These are phyloP conservation scores for Cantharis rustica DNA, from an alignment of 2,888 invertebrate genomes.

Conservation along the genomic window DNA sequence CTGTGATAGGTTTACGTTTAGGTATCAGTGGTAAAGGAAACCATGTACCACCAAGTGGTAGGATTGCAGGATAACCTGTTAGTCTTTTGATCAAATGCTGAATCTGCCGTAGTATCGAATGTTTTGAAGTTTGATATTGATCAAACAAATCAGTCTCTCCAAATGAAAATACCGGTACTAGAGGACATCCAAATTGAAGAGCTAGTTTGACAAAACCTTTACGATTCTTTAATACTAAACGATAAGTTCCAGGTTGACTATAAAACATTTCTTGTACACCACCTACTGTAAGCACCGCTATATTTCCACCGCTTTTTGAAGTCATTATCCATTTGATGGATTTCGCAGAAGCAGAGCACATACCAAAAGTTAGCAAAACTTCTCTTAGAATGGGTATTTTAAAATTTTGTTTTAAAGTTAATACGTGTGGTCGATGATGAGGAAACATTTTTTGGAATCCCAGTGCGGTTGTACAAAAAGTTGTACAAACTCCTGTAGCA, in stretches of 20 bases:
- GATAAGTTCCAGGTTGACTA: conserved; percentile 76
- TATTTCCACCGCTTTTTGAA: conserved; percentile 61
- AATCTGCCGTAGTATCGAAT: conserved; percentile 67
- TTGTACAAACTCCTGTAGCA: conserved; percentile 76
- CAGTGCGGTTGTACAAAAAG: conserved; percentile 75
- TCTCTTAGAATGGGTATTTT: conserved; percentile 74
- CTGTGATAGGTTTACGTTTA: conserved; percentile 71
- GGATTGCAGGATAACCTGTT: conserved; percentile 75
- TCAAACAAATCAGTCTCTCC: conserved; percentile 87
- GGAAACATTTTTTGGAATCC: conserved; percentile 58
- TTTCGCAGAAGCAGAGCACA: conserved; percentile 64
- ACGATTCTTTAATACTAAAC: conserved; percentile 71
- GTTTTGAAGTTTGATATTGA: conserved; percentile 73
- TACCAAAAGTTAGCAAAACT: conserved; percentile 63
- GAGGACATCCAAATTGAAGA: conserved; percentile 64
- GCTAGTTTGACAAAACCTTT: conserved; percentile 61
- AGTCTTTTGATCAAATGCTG: conserved; percentile 71
- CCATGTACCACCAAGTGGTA: conserved; percentile 81
- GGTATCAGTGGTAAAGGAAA: conserved; percentile 92
- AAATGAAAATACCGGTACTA: conserved; percentile 89
- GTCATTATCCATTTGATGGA: conserved; percentile 69
- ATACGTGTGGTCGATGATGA: conserved; percentile 55
- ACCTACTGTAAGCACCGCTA: conserved; percentile 78
- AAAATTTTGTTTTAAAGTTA: conserved; percentile 72
- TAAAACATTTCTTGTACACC: conserved; percentile 89